phyloP scores from a whole-genome alignment of 2,888 invertebrate genomes.

The Cephus nigrinus region DNA sequence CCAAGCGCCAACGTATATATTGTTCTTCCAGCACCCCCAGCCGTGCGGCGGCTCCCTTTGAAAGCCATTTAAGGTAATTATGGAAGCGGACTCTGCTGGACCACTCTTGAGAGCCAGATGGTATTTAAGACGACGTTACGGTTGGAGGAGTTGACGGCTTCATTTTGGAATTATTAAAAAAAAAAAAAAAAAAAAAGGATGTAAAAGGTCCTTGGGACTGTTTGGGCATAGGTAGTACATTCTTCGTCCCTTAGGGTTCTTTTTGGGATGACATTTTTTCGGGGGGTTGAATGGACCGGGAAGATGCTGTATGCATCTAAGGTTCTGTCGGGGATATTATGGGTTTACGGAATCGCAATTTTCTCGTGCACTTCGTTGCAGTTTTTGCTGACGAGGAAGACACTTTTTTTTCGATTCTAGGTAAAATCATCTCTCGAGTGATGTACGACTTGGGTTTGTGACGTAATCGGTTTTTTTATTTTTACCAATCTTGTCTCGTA shows the following conservation, averaged over 20 bases:
- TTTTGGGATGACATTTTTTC: not conserved
- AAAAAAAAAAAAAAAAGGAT: not conserved
- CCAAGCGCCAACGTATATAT: not conserved
- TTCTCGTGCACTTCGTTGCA: not conserved
- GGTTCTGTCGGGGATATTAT: not conserved
- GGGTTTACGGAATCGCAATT: not conserved
- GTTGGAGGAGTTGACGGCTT: not conserved
- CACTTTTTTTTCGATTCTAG: too few species aligned
- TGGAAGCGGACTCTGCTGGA: constrained; percentile 24
- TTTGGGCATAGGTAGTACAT: not conserved
- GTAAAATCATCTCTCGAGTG: too few species aligned
- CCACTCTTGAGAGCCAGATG: constrained; percentile 20
- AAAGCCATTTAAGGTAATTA: constrained; percentile 21
- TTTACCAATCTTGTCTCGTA: not conserved
- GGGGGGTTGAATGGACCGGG: not conserved
- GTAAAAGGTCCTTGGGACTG: not conserved
- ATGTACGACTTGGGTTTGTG: too few species aligned
- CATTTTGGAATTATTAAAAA: not conserved
- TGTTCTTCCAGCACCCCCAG: constrained; percentile 18
- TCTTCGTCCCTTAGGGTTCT: not conserved
- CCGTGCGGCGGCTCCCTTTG: constrained; percentile 18
- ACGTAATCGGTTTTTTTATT: too few species aligned
- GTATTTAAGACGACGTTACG: not conserved
- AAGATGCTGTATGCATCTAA: not conserved
- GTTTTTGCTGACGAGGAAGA: too few species aligned